Base-by-base conservation (phyloP, 1,140 invertebrate genomes). In the Proctacanthus coquilletti region DNA sequence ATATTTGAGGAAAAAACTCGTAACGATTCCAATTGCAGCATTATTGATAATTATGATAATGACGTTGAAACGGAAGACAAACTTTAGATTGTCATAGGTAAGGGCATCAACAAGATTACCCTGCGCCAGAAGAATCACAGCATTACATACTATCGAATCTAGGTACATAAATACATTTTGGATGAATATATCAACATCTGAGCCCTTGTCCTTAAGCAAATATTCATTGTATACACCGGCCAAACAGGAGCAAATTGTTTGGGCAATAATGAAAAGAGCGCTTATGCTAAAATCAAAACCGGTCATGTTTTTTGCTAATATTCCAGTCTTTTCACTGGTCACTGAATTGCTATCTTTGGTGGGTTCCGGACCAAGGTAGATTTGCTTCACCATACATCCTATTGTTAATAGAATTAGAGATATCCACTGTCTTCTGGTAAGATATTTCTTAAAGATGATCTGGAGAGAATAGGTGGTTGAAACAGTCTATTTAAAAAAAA, bases 151-250 rank as follows among this genome's bases (percentile, higher is more conserved):
- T 46, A 95, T 91, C 18, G 89, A 95, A 61, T 96, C 85, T 9
- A 91, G 49, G 56, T 96, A 96, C 86, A 96, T 93, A 52, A 91
- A 96, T 2, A 91, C 72, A 65, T 96, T 97, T 64, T 96, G 92
- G 41, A 94, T 61, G 64, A 88, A 89, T 45, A 96, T 84, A 56
- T 92, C 80, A 0, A 92, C 76, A 44, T 80, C 73, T 10, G 74
- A 71, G 18, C 84, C 84, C 44, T 79, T 75, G 19, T 74, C 75
- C 68, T 97, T 97, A 0, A 97, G 62, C 25, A 97, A 64, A 64
- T 88, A 93, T 61, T 97, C 92, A 61, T 95, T 96, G 58, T 95
- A 97, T 9, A 95, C 92, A 13, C 92, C 91, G 11, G 92, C 92
- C 46, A 93, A 64, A 46, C 88, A 95, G 0, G 91, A 96, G 48